A percentile compares a stretch with the other conserved stretches of the same genome.
These are phyloP conservation scores for Drosophila nigricruria DNA, from an alignment of 2,888 invertebrate genomes.

Conservation along the genomic window DNA sequence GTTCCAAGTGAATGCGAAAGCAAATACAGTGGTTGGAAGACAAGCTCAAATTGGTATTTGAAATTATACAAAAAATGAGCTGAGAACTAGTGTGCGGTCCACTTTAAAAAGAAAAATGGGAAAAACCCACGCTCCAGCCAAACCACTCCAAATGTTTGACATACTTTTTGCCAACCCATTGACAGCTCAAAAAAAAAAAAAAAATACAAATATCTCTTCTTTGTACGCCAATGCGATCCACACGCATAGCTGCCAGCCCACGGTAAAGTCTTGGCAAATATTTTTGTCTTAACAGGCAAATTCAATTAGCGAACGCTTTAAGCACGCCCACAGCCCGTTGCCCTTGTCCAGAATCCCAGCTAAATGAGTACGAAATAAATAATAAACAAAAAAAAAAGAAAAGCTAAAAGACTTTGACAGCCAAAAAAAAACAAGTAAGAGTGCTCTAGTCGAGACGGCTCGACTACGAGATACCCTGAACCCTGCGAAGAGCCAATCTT, in stretches of 20 bases:
- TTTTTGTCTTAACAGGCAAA: slow-evolving; percentile 60
- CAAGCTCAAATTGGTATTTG: slow-evolving; percentile 11
- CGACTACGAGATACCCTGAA: too few species aligned
- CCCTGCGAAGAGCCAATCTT: too few species aligned
- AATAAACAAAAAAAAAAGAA: neutral
- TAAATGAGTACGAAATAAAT: slow-evolving; percentile 12
- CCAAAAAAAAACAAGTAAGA: slow-evolving; percentile 56
- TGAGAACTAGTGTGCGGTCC: slow-evolving; percentile 22
- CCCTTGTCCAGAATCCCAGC: slow-evolving; percentile 10
- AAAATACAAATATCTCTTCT: slow-evolving; percentile 12
- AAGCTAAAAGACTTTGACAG: slow-evolving; percentile 42
- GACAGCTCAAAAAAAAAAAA: slow-evolving; percentile 1
- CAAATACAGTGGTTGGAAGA: neutral
- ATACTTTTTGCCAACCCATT: slow-evolving; percentile 43
- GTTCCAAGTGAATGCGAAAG: slow-evolving; percentile 15
- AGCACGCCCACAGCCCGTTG: slow-evolving; percentile 45
- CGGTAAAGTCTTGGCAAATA: slow-evolving; percentile 54
- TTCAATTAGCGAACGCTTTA: slow-evolving; percentile 67
- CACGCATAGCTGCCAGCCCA: slow-evolving; percentile 45
- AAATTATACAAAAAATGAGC: slow-evolving; percentile 2
- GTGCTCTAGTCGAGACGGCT: too few species aligned
- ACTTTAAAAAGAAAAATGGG: slow-evolving; percentile 10
- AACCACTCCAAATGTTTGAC: slow-evolving; percentile 41
- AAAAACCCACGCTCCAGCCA: slow-evolving; percentile 25
- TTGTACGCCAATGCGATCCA: slow-evolving; percentile 47